Evolutionary conservation across 2,113 vertebrate genomes (phyloP).

Genomic region (Bungarus multicinctus): DNA sequence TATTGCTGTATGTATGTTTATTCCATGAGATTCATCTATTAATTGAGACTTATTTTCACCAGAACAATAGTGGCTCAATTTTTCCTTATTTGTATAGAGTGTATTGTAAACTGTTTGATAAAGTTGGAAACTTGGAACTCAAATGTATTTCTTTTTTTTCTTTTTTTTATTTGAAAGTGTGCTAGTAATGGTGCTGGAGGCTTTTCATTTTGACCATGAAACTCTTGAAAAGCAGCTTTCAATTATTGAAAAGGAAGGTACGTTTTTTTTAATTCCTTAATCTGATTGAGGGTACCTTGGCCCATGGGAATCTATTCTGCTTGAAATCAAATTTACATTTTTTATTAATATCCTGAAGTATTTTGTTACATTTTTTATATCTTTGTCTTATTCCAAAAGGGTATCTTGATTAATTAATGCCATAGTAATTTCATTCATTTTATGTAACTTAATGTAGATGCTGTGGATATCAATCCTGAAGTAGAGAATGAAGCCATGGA

Average conservation of each 20-base stretch:
- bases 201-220: conserved; percentile 91
- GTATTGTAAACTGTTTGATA: not conserved
- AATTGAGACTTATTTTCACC: not conserved
- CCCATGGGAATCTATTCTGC: not conserved
- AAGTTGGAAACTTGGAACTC: not conserved
- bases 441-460: conserved; percentile 24
- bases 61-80: not conserved
- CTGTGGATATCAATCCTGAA: conserved; percentile 44
- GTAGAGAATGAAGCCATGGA: conserved; percentile 70
- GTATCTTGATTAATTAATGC: not conserved
- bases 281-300: not conserved
- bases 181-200: conserved; percentile 87
- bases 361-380: not conserved
- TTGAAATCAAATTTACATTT: not conserved
- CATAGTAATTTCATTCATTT: not conserved
- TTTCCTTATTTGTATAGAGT: not conserved
- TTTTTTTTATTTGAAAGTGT: conserved; percentile 72
- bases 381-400: not conserved
- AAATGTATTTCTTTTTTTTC: not conserved
- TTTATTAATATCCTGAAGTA: not conserved
- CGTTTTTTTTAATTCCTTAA: conserved; percentile 44
- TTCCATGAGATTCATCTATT: not conserved
- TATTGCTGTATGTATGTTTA: not conserved
- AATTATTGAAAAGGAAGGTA: conserved; percentile 77
- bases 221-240: conserved; percentile 86